Percentiles rank a stretch among this genome's conserved stretches.
phyloP scores from a whole-genome alignment of 2,797 vertebrate species.

The Cygnus olor region DNA sequence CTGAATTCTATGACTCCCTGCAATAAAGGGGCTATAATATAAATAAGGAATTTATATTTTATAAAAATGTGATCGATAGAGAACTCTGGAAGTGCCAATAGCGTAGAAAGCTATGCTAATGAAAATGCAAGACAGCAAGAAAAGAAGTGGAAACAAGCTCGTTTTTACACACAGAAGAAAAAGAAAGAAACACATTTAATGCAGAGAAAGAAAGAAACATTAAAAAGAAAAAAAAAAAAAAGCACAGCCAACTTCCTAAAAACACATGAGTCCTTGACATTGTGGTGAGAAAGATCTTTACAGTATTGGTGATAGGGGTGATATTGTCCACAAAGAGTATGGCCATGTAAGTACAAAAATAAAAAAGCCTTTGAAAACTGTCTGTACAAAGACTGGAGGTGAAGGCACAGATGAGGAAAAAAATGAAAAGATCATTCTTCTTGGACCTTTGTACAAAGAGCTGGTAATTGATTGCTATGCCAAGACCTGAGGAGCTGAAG shows the following conservation, averaged over 20 bases:
- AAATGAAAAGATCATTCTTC: not conserved
- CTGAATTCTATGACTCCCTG: not conserved
- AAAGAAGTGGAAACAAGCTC: not conserved
- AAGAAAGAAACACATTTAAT: not conserved
- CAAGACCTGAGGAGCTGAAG: not conserved
- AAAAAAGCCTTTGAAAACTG: not conserved
- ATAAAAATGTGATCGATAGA: rapidly evolving
- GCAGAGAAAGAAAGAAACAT: not conserved
- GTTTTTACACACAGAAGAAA: not conserved
- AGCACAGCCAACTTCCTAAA: not conserved
- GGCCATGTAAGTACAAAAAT: not conserved
- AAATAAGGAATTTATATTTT: not conserved
- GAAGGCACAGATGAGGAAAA: not conserved
- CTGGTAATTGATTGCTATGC: not conserved
- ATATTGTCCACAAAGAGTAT: not conserved
- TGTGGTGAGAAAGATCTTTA: not conserved
- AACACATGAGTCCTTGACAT: not conserved
- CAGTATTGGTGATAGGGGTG: not conserved
- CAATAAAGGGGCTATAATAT: not conserved
- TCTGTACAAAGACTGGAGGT: not conserved
- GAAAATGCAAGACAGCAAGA: not conserved
- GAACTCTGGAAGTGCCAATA: not conserved
- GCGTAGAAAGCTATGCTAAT: not conserved
- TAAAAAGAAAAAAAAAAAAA: not conserved
- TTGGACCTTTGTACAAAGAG: not conserved